These are phyloP conservation scores for Philereme vetulata DNA, from an alignment of 2,888 invertebrate species.

Conservation along the genomic window DNA sequence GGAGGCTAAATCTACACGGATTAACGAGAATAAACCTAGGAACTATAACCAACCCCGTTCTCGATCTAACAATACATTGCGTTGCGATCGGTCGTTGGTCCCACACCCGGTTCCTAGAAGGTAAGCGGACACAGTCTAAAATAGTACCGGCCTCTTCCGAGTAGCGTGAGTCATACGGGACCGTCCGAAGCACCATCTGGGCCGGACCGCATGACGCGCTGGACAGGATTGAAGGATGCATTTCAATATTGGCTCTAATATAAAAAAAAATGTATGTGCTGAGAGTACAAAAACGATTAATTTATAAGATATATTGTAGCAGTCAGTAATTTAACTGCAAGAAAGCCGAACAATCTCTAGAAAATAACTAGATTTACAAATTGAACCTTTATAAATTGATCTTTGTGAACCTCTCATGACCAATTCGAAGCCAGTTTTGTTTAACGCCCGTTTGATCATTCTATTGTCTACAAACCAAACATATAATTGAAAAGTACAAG, in stretches of 20 bases:
- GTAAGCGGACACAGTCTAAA: conserved; percentile 82
- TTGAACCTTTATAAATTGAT: too few relatives aligned
- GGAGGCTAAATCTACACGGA: conserved; percentile 45
- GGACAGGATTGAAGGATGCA: conserved; percentile 35
- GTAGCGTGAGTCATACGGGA: conserved; percentile 76
- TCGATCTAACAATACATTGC: conserved; percentile 78
- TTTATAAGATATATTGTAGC: too few relatives aligned
- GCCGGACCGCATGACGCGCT: conserved; percentile 60
- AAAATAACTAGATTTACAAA: too few relatives aligned
- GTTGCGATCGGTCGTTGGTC: conserved; percentile 81
- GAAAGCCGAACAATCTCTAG: too few relatives aligned
- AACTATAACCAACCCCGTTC: conserved; percentile 71
- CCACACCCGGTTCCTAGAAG: conserved; percentile 78
- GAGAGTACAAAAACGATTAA: too few relatives aligned
- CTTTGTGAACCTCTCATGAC: too few relatives aligned
- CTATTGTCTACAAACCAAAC: too few relatives aligned
- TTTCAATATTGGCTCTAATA: conserved; percentile 33
- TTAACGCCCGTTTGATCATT: too few relatives aligned
- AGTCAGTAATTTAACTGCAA: too few relatives aligned
- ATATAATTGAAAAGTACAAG: too few relatives aligned
- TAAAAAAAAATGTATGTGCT: conserved; percentile 6
- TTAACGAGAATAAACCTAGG: conserved; percentile 69
- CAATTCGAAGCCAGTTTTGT: too few relatives aligned
- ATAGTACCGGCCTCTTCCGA: conserved; percentile 80
- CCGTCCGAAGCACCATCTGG: conserved; percentile 75